These are phyloP conservation scores for Holcopasites calliopsidis DNA, from an alignment of 1,140 invertebrate species.

Conservation along the genomic window DNA sequence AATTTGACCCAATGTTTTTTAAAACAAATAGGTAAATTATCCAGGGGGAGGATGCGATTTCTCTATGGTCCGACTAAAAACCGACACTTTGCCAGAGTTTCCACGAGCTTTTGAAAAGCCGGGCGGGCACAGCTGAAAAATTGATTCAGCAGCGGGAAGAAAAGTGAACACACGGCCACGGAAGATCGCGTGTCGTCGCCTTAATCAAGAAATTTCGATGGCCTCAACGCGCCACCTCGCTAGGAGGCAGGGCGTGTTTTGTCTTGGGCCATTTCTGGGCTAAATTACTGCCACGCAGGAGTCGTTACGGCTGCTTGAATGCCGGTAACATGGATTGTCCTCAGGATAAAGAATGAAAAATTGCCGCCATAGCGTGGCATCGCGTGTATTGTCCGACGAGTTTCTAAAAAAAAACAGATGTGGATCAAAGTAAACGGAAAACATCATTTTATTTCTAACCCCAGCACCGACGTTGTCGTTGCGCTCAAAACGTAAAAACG, in stretches of 20 bases:
- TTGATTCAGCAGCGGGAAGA: slow-evolving; percentile 31
- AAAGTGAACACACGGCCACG: slow-evolving; percentile 31
- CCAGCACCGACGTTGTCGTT: neutral
- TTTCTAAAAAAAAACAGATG: neutral
- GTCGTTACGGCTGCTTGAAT: slow-evolving; percentile 59
- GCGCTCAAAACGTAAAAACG: no score
- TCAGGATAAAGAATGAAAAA: slow-evolving; percentile 52
- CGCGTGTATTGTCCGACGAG: slow-evolving; percentile 36
- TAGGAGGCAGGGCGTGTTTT: slow-evolving; percentile 41
- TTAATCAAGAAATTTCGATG: slow-evolving; percentile 75
- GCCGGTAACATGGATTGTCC: slow-evolving; percentile 49
- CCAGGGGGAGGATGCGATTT: no score
- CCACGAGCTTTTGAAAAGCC: neutral
- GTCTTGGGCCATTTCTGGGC: slow-evolving; percentile 65
- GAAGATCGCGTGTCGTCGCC: slow-evolving; percentile 66
- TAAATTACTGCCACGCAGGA: slow-evolving; percentile 66
- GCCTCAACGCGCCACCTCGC: slow-evolving; percentile 61
- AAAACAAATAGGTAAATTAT: no score
- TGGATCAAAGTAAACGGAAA: slow-evolving; percentile 2
- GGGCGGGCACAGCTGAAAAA: neutral
- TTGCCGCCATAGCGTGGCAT: slow-evolving; percentile 26
- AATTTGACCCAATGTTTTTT: no score
- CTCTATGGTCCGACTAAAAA: no score
- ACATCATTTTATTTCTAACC: slow-evolving; percentile 11
- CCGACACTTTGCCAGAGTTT: slow-evolving; percentile 18